Conservation (phyloP, 1,140 invertebrate genomes). For the Galleria mellonella region DNA sequence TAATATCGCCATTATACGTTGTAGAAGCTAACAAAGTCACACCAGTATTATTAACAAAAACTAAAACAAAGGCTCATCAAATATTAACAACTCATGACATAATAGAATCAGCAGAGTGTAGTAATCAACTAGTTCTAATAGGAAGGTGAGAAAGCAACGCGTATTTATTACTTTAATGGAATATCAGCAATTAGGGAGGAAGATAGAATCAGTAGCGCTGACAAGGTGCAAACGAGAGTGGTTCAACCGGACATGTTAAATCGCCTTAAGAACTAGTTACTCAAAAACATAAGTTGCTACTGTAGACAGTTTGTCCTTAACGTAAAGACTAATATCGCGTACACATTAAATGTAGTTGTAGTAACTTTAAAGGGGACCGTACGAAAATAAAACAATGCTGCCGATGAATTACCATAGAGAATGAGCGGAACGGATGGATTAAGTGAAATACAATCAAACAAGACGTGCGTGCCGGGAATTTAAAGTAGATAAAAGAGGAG, state of each 20-base stretch:
- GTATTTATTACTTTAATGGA: conserved; percentile 68
- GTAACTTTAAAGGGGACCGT: conserved; percentile 15
- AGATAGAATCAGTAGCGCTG: conserved; percentile 67
- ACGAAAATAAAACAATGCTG: conserved; percentile 64
- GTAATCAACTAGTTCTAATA: conserved; percentile 40
- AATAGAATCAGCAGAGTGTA: conserved; percentile 37
- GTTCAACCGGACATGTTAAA: conserved; percentile 50
- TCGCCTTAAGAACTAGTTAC: conserved; percentile 13
- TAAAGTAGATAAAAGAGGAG: conserved; percentile 24
- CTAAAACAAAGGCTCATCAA: conserved; percentile 30
- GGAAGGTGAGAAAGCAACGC: conserved; percentile 43
- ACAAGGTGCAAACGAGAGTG: conserved; percentile 71
- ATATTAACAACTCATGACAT: conserved; percentile 37
- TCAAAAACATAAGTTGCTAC: conserved; percentile 10
- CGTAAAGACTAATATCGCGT: conserved; percentile 10
- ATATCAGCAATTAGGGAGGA: conserved; percentile 64
- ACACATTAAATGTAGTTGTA: conserved; percentile 3
- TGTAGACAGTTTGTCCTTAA: conserved; percentile 9
- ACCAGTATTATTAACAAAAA: conserved; percentile 26
- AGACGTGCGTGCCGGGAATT: conserved; percentile 35
- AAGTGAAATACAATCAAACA: conserved; percentile 59
- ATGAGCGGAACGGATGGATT: conserved; percentile 61
- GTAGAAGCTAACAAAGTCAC: conserved; percentile 25
- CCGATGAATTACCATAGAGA: conserved; percentile 65
- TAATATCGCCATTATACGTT: conserved; percentile 9